Conservation (phyloP, 2,797 vertebrate species). For the Psittacula echo region DNA sequence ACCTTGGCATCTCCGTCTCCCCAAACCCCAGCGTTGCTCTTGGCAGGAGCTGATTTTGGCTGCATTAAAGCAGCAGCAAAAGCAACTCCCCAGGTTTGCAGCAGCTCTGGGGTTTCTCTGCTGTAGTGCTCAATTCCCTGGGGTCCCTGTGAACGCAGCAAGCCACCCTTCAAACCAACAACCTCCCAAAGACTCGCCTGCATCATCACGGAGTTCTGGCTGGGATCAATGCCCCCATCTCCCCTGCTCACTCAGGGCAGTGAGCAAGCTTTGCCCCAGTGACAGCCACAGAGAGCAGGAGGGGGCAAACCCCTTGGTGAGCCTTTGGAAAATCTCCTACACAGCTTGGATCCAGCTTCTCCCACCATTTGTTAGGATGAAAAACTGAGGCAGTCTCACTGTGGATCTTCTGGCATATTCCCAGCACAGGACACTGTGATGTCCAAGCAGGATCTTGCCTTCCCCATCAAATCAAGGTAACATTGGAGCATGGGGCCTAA, state of each 20-base stretch:
- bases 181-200: neutral
- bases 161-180: neutral
- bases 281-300: neutral
- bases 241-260: neutral
- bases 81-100: rapidly evolving
- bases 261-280: neutral
- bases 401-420: neutral
- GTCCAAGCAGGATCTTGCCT: neutral
- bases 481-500: neutral
- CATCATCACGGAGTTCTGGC: rapidly evolving
- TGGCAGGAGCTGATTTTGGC: neutral
- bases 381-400: neutral
- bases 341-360: neutral
- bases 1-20: neutral
- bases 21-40: rapidly evolving
- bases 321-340: neutral
- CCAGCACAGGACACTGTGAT: rapidly evolving
- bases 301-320: neutral
- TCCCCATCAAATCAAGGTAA: rapidly evolving
- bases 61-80: neutral
- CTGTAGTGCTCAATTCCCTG: rapidly evolving
- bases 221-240: neutral
- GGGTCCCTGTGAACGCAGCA: neutral
- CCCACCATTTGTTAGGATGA: rapidly evolving
- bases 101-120: neutral